A percentile compares a stretch with the other conserved stretches of the same genome.
These are phyloP conservation scores for Drosophila bunnanda DNA, from an alignment of 2,888 invertebrate genomes.

Conservation along the genomic window DNA sequence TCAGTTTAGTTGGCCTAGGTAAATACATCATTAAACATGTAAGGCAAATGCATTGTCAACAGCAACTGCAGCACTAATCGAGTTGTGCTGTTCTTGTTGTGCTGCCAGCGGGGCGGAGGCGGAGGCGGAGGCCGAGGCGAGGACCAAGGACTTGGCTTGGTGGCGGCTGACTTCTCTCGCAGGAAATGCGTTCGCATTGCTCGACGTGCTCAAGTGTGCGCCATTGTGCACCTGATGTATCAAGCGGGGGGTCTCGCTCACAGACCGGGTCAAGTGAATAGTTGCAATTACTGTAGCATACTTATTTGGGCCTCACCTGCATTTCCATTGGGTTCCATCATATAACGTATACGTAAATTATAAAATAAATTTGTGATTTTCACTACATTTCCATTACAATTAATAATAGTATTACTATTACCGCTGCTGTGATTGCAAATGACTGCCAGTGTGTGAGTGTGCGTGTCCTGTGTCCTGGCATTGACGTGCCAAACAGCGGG, in stretches of 20 bases:
- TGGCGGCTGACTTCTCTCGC: slow-evolving; percentile 33
- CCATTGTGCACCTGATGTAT: slow-evolving; percentile 31
- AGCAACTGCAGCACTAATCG: slow-evolving; percentile 65
- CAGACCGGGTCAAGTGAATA: slow-evolving; percentile 12
- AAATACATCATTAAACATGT: slow-evolving; percentile 79
- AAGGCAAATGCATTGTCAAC: slow-evolving; percentile 75
- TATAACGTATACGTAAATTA: not conserved
- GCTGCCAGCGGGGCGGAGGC: not conserved
- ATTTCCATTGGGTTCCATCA: too few relatives aligned
- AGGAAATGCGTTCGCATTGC: slow-evolving; percentile 32
- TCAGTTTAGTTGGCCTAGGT: slow-evolving; percentile 76
- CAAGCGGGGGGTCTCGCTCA: not conserved
- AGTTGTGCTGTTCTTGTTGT: slow-evolving; percentile 44
- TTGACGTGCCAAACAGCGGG: slow-evolving; percentile 56
- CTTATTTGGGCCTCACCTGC: not conserved
- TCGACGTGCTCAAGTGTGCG: slow-evolving; percentile 75
- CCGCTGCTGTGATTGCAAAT: slow-evolving; percentile 11
- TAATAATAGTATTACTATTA: not conserved
- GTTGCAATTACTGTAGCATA: not conserved
- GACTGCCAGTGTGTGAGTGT: slow-evolving; percentile 17
- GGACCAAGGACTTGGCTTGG: slow-evolving; percentile 21
- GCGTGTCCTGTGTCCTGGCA: slow-evolving; percentile 44
- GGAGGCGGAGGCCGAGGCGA: not conserved
- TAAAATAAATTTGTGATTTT: not conserved
- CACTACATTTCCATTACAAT: not conserved